Base-by-base conservation (phyloP, 92 coral and sea anemone species). In the Micromussa lordhowensis region DNA sequence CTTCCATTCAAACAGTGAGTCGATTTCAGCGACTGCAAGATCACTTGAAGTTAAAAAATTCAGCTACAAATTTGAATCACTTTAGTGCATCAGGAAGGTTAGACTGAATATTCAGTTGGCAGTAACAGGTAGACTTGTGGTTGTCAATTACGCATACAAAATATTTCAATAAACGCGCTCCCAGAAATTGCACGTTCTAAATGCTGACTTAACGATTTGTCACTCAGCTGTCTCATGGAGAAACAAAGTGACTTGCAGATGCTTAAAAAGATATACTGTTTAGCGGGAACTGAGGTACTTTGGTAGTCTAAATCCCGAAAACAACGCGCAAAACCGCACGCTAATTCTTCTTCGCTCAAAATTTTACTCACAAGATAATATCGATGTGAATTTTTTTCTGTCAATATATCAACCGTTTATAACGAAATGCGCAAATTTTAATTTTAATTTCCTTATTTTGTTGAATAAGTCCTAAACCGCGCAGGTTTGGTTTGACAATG, bases 41-140 rank as follows among this genome's bases (percentile, higher is more conserved):
- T 66, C 12, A 66, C 4, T 26, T 36, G n/a, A 32, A 73, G 49
- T 4, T 17, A 21, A 2, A 32, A 34, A 26, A 35, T 18, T 24
- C 11, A 36, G 16, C 12, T 54, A 18, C 21, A 63, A 80, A 26
- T 58, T 64, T 80, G 69, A 24, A 31, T 64, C 44, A 19, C 34
- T 36, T 3, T 11, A 31, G 15, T 30, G 35, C 17, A 13, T 55
- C 29, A 30, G 12, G 53, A 63, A 12, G 32, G 17, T 32, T 80
- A n/a, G 55, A 0, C 12, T 7, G 51, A 36, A 32, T 15, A 35
- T 24, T 73, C 24, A 34, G 22, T 49, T 38, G n/a, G 6, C 72
- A 74, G 55, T 84, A 26, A 84, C 88, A 84, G 88, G 88, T 84
- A 55, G 59, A 36, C 73, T n/a, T 31, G 29, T 4, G 9, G n/a